A percentile compares a stretch with the other conserved stretches of the same genome.
Conservation (phyloP, 1,140 invertebrate genomes). For the Reticulitermes speratus region DNA sequence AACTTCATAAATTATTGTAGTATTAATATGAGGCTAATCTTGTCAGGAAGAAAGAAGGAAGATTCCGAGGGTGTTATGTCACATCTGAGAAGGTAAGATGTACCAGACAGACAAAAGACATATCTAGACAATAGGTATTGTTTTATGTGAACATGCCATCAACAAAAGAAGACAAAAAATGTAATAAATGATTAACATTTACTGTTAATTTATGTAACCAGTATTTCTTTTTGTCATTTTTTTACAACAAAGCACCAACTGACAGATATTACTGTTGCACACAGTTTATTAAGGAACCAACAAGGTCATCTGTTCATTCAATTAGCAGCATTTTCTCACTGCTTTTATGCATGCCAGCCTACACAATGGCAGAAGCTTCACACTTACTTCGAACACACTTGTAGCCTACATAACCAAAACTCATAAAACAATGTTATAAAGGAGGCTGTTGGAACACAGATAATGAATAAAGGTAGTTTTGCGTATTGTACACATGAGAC, state of each 20-base stretch:
- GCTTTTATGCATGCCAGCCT: background rate
- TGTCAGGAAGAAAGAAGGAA: background rate
- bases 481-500: too few relatives aligned
- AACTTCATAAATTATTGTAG: background rate
- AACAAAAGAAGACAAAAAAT: background rate
- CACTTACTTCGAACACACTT: background rate
- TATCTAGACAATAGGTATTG: background rate
- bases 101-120: background rate
- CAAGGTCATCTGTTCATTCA: background rate
- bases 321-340: background rate
- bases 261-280: background rate
- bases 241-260: background rate
- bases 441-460: too few relatives aligned
- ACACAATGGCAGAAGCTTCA: background rate
- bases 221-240: background rate
- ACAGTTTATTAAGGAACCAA: background rate
- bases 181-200: background rate
- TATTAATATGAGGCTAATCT: background rate
- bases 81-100: background rate
- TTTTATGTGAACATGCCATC: background rate
- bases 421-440: too few relatives aligned
- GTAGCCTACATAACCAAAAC: too few relatives aligned
- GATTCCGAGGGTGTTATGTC: background rate
- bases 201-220: background rate
- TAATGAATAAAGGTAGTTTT: too few relatives aligned